A percentile compares a stretch with the other conserved stretches of the same genome.
Evolutionary conservation across 2,797 vertebrate genomes (phyloP).

Genomic region (Myotis pilosus): DNA sequence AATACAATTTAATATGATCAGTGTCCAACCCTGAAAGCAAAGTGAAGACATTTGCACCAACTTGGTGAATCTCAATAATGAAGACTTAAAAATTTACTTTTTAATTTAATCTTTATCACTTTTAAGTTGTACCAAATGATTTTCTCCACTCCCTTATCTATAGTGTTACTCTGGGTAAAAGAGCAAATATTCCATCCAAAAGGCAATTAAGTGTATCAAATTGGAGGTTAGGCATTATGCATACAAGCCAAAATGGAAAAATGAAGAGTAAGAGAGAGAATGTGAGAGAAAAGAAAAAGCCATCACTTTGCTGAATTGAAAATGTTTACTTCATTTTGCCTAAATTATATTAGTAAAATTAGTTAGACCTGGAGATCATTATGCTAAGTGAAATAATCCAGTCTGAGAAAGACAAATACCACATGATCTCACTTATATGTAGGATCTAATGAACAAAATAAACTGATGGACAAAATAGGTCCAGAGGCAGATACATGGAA

Average conservation of each 20-base stretch:
- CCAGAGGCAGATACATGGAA: too few species aligned
- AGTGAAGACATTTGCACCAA: background rate
- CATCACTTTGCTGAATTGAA: background rate
- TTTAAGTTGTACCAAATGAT: background rate
- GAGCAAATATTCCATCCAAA: background rate
- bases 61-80: background rate
- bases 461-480: too few species aligned
- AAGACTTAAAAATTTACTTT: background rate
- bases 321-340: background rate
- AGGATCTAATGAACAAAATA: too few species aligned
- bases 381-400: too few species aligned
- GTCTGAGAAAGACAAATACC: too few species aligned
- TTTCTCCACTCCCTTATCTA: background rate
- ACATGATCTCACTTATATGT: too few species aligned
- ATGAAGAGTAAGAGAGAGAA: background rate
- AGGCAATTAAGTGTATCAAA: background rate
- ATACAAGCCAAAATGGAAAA: background rate
- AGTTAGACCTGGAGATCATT: background rate
- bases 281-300: background rate
- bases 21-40: background rate
- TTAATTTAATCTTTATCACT: background rate
- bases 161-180: background rate
- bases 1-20: background rate
- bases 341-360: background rate
- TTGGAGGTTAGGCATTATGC: background rate